A percentile compares a stretch with the other conserved stretches of the same genome.
These are phyloP conservation scores for Sitodiplosis mosellana DNA, from an alignment of 1,140 invertebrate genomes.

Conservation along the genomic window DNA sequence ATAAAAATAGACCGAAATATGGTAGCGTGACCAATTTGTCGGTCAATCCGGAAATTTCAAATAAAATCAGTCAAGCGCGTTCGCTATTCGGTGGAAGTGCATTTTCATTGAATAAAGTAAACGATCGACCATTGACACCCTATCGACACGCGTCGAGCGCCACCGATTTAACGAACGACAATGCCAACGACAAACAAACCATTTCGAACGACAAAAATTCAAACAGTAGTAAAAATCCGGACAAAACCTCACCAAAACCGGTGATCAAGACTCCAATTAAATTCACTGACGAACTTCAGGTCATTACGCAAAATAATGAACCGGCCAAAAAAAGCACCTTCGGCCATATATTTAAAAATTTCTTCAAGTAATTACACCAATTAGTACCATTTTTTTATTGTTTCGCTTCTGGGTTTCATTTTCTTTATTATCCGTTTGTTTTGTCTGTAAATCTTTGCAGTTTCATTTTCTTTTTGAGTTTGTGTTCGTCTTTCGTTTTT, in stretches of 20 bases:
- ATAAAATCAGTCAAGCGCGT: neutral
- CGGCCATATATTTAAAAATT: slow-evolving; percentile 84
- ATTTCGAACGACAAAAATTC: neutral
- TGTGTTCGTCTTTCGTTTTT: neutral
- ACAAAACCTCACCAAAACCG: too few relatives aligned
- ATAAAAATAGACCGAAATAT: neutral
- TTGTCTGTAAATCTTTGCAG: neutral
- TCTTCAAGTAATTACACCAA: slow-evolving; percentile 69
- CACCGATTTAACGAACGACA: neutral
- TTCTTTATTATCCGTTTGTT: neutral
- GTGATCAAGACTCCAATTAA: too few relatives aligned
- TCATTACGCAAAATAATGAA: neutral
- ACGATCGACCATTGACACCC: neutral
- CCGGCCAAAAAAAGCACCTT: slow-evolving; percentile 50
- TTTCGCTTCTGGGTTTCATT: neutral
- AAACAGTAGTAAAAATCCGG: too few relatives aligned
- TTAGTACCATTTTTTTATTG: slow-evolving; percentile 5
- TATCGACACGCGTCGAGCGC: neutral
- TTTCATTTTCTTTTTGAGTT: neutral
- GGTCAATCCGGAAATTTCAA: neutral
- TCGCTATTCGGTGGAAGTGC: slow-evolving; percentile 1
- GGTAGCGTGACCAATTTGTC: neutral
- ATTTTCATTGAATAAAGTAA: neutral
- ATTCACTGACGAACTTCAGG: neutral
- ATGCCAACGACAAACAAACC: neutral